Base-by-base conservation (phyloP, 2,888 invertebrate genomes). In the Cataglyphis rosenhaueri region DNA sequence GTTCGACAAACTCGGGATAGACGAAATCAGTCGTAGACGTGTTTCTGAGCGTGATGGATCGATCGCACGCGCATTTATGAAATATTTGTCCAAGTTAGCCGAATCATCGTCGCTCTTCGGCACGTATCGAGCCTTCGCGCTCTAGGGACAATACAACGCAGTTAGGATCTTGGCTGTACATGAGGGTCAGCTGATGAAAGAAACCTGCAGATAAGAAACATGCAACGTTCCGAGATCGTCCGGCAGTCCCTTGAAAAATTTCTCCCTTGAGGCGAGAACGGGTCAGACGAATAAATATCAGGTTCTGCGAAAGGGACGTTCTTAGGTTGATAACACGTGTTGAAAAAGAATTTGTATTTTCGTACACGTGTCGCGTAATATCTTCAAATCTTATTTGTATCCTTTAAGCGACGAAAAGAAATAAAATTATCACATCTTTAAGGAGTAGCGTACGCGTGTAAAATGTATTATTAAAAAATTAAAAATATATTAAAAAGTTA, bases 11-110 rank as follows among this genome's bases (percentile, higher is more conserved):
- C 59, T 78, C 59, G 59, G 59, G 48, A 78, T 59, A 71, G 71
- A 44, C 21, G 78, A 78, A 71, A 78, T 71, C 78, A 78, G 59
- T 59, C 78, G 71, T 71, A 59, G 78, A 78, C 44, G 44, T 55
- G 44, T 66, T 57, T 3, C 68, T 66, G 55, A 55, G 25, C 29
- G 71, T 59, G 57, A n/a, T 2, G 32, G 38, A 44, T 78, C 78
- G 71, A 71, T 78, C 44, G 71, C 10, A 25, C 29, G 57, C 70
- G 32, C 52, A 78, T 71, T 71, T 74, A 25, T 35, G 35, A 44
- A 70, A 78, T 61, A 78, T 59, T 78, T 65, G 61, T 66, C 32
- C 55, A 41, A 76, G 55, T 75, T 55, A 3, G 35, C 6, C 35
- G 62, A 32, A 32, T 21, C 68, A 25, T 41, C 15, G 70, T 3